Base-by-base conservation (phyloP, 2,888 invertebrate species). In the Campaea margaritaria region DNA sequence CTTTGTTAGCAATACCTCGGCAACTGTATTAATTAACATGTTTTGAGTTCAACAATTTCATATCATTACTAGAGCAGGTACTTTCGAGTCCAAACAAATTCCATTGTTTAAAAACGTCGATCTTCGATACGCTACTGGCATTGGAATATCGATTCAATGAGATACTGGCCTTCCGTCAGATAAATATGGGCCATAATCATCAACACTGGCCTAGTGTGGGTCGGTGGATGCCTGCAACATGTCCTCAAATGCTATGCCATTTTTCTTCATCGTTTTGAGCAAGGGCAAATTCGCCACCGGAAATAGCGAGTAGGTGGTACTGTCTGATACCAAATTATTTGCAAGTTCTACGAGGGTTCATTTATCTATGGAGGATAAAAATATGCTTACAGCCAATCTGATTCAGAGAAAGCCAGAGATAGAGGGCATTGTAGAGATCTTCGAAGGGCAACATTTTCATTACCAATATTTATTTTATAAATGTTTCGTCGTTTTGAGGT, bases 11-110 rank as follows among this genome's bases (percentile, higher is more conserved):
- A 68, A 74, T 69, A 68, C 69, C 70, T 69, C 59, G 61, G 59
- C 65, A 69, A 72, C 72, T 64, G 69, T 67, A 68, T 70, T 73
- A 71, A 76, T 78, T 74, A 75, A 67, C 69, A 68, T 58, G 64
- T 60, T 62, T 62, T 43, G 59, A 66, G 66, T 69, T 70, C 58
- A 71, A 69, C 65, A 58, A 70, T 69, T 67, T 62, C 62, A 52
- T 58, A 62, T 46, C 48, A 51, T 11, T 36, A 55, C 12, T 36
- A 36, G 36, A 36, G n/a, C 36, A 36, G 36, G 36, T 36, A 36
- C n/a, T 36, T 36, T 3, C 36, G 31, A 36, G 12, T n/a, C 10
- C 3, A 36, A 3, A 34, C 9, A 36, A 1, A 36, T n/a, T n/a
- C 12, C 2, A 12, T 36, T 34, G 4, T 27, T 5, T 2, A 27